These are phyloP conservation scores for Leptinotarsa peninsularis DNA, from an alignment of 2,888 invertebrate species.

Conservation along the genomic window DNA sequence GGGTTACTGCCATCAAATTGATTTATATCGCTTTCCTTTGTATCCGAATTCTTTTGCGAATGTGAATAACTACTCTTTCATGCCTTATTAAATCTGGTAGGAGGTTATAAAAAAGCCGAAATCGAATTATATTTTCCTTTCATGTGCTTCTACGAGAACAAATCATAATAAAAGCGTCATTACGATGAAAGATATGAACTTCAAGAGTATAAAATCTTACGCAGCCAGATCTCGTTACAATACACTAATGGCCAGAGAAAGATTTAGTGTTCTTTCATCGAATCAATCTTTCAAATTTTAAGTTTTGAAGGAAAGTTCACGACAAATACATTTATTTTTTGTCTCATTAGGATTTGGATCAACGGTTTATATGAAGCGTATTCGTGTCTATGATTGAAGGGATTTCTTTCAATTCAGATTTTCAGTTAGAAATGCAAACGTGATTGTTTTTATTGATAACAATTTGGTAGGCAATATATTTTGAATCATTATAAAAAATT, in stretches of 20 bases:
- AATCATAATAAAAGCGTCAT: slow-evolving; percentile 56
- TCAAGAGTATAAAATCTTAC: slow-evolving; percentile 48
- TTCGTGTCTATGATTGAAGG: neutral
- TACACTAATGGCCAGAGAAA: slow-evolving; percentile 48
- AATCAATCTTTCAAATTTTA: slow-evolving; percentile 41
- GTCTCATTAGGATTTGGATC: neutral
- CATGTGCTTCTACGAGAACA: slow-evolving; percentile 51
- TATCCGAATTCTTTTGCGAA: slow-evolving; percentile 40
- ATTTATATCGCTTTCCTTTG: slow-evolving; percentile 38
- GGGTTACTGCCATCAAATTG: slow-evolving; percentile 32
- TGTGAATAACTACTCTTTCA: slow-evolving; percentile 52
- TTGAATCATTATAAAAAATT: too few relatives aligned
- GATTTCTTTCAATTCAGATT: too few relatives aligned
- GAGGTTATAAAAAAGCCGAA: slow-evolving; percentile 51
- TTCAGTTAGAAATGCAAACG: too few relatives aligned
- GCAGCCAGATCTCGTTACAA: slow-evolving; percentile 47
- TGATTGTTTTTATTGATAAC: too few relatives aligned
- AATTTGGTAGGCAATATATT: too few relatives aligned
- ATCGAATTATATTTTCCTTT: slow-evolving; percentile 53
- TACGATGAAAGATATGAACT: slow-evolving; percentile 51
- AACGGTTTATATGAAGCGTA: neutral
- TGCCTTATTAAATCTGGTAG: slow-evolving; percentile 53
- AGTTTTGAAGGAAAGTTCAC: slow-evolving; percentile 1
- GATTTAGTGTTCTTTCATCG: slow-evolving; percentile 45
- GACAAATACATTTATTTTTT: neutral